Base-by-base conservation (phyloP, 1,140 invertebrate genomes). In the Metopolophium dirhodum region DNA sequence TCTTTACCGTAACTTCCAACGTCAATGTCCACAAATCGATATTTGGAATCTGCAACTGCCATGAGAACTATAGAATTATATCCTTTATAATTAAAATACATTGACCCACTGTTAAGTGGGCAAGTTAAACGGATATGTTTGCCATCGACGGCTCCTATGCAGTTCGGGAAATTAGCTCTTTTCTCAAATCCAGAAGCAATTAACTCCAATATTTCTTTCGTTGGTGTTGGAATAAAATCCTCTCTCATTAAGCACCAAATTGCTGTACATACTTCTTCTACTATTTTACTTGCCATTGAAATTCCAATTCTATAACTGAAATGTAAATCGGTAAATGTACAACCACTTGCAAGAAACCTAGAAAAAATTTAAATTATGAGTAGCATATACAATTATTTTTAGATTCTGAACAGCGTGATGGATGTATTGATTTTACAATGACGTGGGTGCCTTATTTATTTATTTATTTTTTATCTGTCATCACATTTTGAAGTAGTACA, bases 61-160 rank as follows among this genome's bases (percentile, higher is more conserved):
- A 94, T 45, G 47, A 94, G 87, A 51, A 94, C 94, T 83, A 94
- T 94, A 94, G 94, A 94, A 89, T 93, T 89, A 85, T 92, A 92
- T 45, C 35, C 54, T 85, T 94, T 94, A 93, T 94, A 93, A 86
- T 94, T 94, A 87, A 94, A 94, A 88, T 94, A 94, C 82, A 93
- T 93, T 35, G 85, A 91, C 49, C 94, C 94, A 87, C 94, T 94
- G 85, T 95, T 95, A 77, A 41, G 8, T 95, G 96, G 94, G 22
- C 89, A 93, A 91, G 94, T 92, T 82, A 95, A 94, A 22, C 94
- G 41, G 35, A 96, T 93, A 93, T 96, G 95, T 90, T 95, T 95
- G 2, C 95, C 95, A 93, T 93, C 77, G 68, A 83, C 30, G 57
- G 57, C 57, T 61, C 26, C 57, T 61, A 86, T 22, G n/a, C 61